Evolutionary conservation across 2,797 vertebrate genomes (phyloP).

Genomic region (Gallirallus australis): DNA sequence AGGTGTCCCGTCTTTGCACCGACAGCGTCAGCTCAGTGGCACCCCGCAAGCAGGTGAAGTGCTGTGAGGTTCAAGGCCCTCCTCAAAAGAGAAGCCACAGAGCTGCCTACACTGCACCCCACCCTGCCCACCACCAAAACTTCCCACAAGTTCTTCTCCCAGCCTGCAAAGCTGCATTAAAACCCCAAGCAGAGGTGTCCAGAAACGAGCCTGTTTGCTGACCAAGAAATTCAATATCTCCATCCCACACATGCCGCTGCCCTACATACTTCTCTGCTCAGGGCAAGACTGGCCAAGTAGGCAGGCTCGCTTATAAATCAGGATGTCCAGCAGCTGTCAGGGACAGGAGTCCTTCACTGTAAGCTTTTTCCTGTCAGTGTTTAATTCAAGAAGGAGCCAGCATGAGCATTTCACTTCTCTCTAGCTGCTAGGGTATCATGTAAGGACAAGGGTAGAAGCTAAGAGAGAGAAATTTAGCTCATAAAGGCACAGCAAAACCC

Average conservation of each 20-base stretch:
- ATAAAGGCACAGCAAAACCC: neutral
- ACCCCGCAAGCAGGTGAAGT: neutral
- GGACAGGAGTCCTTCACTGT: neutral
- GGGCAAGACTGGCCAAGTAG: neutral
- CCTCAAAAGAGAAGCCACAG: neutral
- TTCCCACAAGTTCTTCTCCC: neutral
- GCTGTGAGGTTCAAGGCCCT: neutral
- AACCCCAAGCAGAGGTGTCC: neutral
- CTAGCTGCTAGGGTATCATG: neutral
- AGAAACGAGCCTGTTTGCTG: neutral
- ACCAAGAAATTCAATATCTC: neutral
- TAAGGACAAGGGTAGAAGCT: neutral
- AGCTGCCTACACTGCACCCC: neutral
- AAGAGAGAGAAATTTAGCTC: neutral
- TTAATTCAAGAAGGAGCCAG: neutral
- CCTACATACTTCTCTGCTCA: neutral
- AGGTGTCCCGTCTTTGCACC: neutral
- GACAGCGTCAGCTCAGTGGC: fast-evolving
- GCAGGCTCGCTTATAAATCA: neutral
- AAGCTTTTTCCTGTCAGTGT: neutral
- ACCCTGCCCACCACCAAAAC: neutral
- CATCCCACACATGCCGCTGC: neutral
- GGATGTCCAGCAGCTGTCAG: neutral
- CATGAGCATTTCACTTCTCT: neutral
- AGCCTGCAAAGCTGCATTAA: neutral